Conservation (phyloP, 2,888 invertebrate genomes). For the Campaea margaritaria region DNA sequence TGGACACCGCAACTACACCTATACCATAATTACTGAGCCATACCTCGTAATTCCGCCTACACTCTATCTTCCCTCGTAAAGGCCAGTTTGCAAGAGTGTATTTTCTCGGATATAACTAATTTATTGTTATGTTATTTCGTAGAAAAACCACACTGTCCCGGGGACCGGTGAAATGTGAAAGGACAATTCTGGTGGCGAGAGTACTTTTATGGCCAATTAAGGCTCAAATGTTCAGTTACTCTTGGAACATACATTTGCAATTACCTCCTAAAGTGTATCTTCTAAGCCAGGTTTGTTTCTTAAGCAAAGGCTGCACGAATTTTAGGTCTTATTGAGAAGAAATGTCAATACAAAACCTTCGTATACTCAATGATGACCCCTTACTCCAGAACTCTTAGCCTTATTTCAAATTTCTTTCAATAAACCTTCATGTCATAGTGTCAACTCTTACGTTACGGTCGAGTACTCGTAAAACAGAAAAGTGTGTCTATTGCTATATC, state of each 20-base stretch:
- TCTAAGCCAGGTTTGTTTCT: not conserved
- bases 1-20: constrained; percentile 14
- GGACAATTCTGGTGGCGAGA: constrained; percentile 13
- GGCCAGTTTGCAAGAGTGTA: constrained; percentile 41
- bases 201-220: constrained; percentile 21
- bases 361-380: too few species aligned
- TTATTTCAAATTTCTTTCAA: too few species aligned
- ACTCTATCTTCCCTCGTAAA: constrained; percentile 43
- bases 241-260: constrained; percentile 9
- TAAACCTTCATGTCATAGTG: too few species aligned
- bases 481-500: too few species aligned
- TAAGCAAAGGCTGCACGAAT: not conserved
- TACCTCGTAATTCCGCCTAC: constrained; percentile 37
- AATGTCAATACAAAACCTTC: too few species aligned
- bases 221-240: constrained; percentile 3
- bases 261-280: constrained; percentile 3
- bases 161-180: constrained; percentile 16
- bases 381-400: too few species aligned
- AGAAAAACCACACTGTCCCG: constrained; percentile 36
- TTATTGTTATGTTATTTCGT: constrained; percentile 43
- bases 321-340: too few species aligned
- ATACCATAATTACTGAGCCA: constrained; percentile 37
- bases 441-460: too few species aligned
- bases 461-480: too few species aligned
- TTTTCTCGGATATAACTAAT: constrained; percentile 42